Base-by-base conservation (phyloP, 2,888 invertebrate genomes). In the Ceramica pisi region DNA sequence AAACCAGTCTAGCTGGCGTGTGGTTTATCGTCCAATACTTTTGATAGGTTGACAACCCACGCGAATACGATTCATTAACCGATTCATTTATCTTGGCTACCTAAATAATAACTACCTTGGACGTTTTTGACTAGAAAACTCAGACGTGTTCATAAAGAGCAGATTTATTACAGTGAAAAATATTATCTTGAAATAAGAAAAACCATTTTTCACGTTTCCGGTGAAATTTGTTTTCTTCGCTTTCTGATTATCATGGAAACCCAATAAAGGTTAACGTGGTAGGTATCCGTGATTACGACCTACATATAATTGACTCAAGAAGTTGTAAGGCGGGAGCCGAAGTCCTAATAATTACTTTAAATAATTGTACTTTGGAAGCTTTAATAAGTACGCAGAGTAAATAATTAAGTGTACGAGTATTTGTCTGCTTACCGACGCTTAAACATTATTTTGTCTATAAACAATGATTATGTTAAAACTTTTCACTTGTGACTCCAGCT, bases 381-480 rank as follows among this genome's bases (percentile, higher is more conserved):
- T 9, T 26, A 48, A 41, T 38, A 55, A 8, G 19, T 9, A 21
- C 14, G 2, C 19, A 21, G 0, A 46, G 12, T 23, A 46, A 31
- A n/a, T 50, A n/a, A 19, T 5, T n/a, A 41, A 31, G 31, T 26
- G 10, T 19, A 57, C 26, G 1, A 16, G n/a, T n/a, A 51, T 23
- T 41, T 5, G 14, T 23, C 1, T 16, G 8, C 26, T n/a, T n/a
- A n/a, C 9, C 44, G n/a, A 23, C 5, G 3, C 12, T 19, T 9
- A 1, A 53, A 51, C 4, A 19, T n/a, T 41, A 57, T 44, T 38
- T 59, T 44, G 14, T 31, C n/a, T 14, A 60, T 61, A 55, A 61
- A 55, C 8, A 61, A 41, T 55, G 41, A 71, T 55, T 60, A 55
- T 41, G 14, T 61, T 44, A 48, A 38, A 48, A 5, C 23, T 70